phyloP scores from a whole-genome alignment of 2,113 vertebrate species.

The Corythaixoides concolor region DNA sequence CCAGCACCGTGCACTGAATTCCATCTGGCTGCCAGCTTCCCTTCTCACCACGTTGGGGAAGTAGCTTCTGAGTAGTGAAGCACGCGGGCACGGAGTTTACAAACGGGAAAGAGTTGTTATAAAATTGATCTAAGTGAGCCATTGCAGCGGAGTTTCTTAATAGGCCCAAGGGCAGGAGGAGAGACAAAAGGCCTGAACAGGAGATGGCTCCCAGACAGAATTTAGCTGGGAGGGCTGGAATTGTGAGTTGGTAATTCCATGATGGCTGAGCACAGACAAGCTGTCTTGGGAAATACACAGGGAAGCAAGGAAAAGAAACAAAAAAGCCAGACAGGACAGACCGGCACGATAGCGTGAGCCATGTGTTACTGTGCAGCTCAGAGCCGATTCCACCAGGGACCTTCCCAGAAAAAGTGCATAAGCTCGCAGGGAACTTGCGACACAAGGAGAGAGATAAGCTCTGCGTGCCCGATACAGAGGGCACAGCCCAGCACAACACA shows the following conservation, averaged over 20 bases:
- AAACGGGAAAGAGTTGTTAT: background rate
- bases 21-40: accelerated
- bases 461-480: accelerated
- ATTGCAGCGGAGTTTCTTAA: background rate
- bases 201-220: background rate
- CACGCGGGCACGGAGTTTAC: background rate
- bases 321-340: background rate
- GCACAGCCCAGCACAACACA: background rate
- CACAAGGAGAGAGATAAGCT: background rate
- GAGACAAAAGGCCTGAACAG: too few species aligned
- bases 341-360: background rate
- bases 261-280: accelerated
- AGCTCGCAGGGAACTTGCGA: background rate
- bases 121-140: background rate
- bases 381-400: background rate
- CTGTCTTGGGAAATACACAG: background rate
- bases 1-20: accelerated
- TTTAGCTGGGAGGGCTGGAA: background rate
- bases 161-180: background rate
- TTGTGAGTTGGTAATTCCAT: accelerated
- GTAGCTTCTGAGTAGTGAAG: accelerated
- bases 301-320: background rate
- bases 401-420: background rate
- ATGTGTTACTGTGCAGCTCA: accelerated
- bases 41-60: background rate